phyloP scores from a whole-genome alignment of 2,113 vertebrate species.

The Mesembrinibis cayennensis region DNA sequence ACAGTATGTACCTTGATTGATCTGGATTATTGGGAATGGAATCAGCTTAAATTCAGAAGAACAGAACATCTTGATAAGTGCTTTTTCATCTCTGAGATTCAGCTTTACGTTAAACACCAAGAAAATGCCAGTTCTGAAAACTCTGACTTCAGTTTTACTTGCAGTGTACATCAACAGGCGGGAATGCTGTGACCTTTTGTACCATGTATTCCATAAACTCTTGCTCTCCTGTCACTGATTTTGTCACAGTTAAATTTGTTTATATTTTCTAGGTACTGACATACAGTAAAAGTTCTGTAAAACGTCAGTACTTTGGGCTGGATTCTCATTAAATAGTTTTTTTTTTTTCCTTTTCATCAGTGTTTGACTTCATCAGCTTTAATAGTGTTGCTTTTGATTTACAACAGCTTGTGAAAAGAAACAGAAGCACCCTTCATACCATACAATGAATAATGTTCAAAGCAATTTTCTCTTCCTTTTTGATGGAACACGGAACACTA shows the following conservation, averaged over 20 bases:
- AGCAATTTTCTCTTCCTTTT: not conserved
- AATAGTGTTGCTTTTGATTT: not conserved
- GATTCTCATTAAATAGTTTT: not conserved
- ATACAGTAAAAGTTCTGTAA: not conserved
- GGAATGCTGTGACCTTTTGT: not conserved
- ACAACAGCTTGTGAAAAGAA: not conserved
- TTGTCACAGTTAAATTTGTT: not conserved
- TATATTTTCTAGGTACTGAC: not conserved
- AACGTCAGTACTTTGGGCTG: not conserved
- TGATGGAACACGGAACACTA: not conserved
- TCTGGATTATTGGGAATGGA: not conserved
- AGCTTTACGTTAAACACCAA: not conserved
- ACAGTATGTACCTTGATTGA: not conserved
- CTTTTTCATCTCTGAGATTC: not conserved
- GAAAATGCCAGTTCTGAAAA: not conserved
- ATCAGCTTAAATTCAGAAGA: not conserved
- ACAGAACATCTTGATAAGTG: not conserved
- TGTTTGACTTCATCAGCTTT: not conserved
- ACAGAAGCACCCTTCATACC: not conserved
- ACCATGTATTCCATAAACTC: not conserved
- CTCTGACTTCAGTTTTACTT: not conserved
- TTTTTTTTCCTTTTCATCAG: not conserved
- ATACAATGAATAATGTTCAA: not conserved
- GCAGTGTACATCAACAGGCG: not conserved
- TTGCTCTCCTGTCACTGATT: not conserved